These are phyloP conservation scores for Sitodiplosis mosellana DNA, from an alignment of 1,140 invertebrate species.

Conservation along the genomic window DNA sequence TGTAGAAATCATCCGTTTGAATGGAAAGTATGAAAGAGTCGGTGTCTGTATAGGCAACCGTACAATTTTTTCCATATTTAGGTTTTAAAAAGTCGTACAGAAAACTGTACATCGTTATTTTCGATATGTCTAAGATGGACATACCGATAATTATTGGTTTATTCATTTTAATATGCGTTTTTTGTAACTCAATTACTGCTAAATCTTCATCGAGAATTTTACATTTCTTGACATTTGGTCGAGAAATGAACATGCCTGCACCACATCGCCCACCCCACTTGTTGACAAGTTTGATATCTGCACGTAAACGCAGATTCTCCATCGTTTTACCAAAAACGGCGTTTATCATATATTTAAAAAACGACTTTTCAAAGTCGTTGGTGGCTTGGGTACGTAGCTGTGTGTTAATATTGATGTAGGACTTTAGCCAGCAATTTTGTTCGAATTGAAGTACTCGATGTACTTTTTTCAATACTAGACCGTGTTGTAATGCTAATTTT, in stretches of 20 bases:
- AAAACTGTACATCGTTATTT: conserved; percentile 20
- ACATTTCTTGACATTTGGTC: conserved; percentile 22
- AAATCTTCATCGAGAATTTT: conserved; percentile 21
- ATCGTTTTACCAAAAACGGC: conserved; percentile 29
- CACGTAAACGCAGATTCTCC: conserved; percentile 28
- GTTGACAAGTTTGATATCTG: conserved; percentile 22
- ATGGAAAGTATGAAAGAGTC: conserved; percentile 25
- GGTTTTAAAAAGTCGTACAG: conserved; percentile 13
- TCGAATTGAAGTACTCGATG: conserved; percentile 30
- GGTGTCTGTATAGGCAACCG: conserved; percentile 25
- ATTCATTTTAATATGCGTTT: conserved; percentile 17
- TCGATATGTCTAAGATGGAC: conserved; percentile 22
- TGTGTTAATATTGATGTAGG: conserved; percentile 29
- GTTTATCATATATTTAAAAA: conserved; percentile 31
- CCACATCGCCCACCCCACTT: conserved; percentile 17
- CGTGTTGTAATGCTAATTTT: conserved; percentile 26
- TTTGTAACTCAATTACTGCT: conserved; percentile 19
- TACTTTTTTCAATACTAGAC: conserved; percentile 28
- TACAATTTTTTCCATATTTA: conserved; percentile 14
- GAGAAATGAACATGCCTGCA: conserved; percentile 17
- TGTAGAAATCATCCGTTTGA: conserved; percentile 23
- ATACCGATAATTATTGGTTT: conserved; percentile 27
- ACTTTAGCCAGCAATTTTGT: conserved; percentile 28
- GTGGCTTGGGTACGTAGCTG: conserved; percentile 17
- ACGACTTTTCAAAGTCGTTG: conserved; percentile 30